These are phyloP conservation scores for Aramus guarauna DNA, from an alignment of 2,113 vertebrate species.

Conservation along the genomic window DNA sequence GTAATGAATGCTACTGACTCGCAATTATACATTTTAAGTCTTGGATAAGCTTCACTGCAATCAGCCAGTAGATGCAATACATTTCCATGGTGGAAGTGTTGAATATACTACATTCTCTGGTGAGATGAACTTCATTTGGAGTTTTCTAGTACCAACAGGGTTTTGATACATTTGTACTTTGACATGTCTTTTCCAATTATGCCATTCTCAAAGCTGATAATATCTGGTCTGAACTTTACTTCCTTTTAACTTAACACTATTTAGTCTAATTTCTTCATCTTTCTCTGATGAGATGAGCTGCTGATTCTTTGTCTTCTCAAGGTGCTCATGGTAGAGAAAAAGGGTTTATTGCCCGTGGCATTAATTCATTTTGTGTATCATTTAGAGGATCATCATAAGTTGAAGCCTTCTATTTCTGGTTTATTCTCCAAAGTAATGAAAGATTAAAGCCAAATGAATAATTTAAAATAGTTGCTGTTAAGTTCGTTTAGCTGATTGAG, in stretches of 20 bases:
- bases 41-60: neutral
- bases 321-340: neutral
- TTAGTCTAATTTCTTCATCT: neutral
- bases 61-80: neutral
- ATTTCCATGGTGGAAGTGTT: neutral
- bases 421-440: slow-evolving; percentile 33
- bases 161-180: neutral
- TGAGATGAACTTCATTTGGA: neutral
- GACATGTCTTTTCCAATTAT: neutral
- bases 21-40: accelerated
- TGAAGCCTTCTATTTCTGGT: slow-evolving; percentile 23
- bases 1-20: no score
- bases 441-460: slow-evolving; percentile 38
- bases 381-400: neutral
- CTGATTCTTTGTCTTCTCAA: neutral
- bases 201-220: neutral
- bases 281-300: neutral
- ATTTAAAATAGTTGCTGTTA: slow-evolving; percentile 41
- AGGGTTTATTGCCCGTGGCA: slow-evolving; percentile 1
- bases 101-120: neutral
- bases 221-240: neutral
- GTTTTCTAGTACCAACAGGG: neutral
- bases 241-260: neutral
- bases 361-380: neutral
- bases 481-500: neutral